These are phyloP conservation scores for Turritopsis rubra DNA, from an alignment of 30 jellyfish, hydroid and myxozoan species.

Conservation along the genomic window DNA sequence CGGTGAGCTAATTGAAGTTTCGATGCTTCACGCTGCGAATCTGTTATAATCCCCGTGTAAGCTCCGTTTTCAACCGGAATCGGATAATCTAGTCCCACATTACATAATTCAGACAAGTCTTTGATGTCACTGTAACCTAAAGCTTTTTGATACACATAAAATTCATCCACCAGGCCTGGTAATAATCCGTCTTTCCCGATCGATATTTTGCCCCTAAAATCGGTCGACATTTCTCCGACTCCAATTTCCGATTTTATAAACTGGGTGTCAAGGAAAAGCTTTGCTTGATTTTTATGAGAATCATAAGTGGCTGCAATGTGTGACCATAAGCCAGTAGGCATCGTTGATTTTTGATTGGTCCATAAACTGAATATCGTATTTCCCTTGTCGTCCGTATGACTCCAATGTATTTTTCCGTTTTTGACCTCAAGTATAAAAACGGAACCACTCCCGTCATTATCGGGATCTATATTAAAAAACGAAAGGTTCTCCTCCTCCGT, in stretches of 20 bases:
- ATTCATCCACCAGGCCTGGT: slow-evolving; percentile 96
- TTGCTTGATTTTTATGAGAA: slow-evolving; percentile 74
- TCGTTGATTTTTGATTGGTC: slow-evolving; percentile 75
- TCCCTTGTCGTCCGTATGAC: slow-evolving; percentile 63
- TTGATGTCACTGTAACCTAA: slow-evolving; percentile 57
- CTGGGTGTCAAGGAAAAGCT: slow-evolving; percentile 75
- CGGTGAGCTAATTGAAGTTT: slow-evolving; percentile 70
- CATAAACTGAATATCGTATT: slow-evolving; percentile 62
- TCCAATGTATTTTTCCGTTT: slow-evolving; percentile 94
- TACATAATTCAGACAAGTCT: slow-evolving; percentile 86
- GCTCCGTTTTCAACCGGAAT: slow-evolving; percentile 97
- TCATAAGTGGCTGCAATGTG: slow-evolving; percentile 91
- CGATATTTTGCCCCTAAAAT: slow-evolving; percentile 82
- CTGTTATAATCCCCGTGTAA: slow-evolving; percentile 66
- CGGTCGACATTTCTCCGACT: slow-evolving; percentile 69
- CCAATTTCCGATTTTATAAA: slow-evolving; percentile 75
- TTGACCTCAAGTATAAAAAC: slow-evolving; percentile 68
- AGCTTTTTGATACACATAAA: slow-evolving; percentile 71
- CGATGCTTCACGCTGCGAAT: slow-evolving; percentile 43
- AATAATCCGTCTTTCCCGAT: slow-evolving; percentile 87
- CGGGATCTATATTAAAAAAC: slow-evolving; percentile 62
- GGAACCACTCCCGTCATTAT: slow-evolving; percentile 82
- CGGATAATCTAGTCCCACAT: slow-evolving; percentile 63
- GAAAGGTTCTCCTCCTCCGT: slow-evolving; percentile 75
- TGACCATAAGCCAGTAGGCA: slow-evolving; percentile 97